These are phyloP conservation scores for Protonibea diacanthus DNA, from an alignment of 2,797 vertebrate species.

Conservation along the genomic window DNA sequence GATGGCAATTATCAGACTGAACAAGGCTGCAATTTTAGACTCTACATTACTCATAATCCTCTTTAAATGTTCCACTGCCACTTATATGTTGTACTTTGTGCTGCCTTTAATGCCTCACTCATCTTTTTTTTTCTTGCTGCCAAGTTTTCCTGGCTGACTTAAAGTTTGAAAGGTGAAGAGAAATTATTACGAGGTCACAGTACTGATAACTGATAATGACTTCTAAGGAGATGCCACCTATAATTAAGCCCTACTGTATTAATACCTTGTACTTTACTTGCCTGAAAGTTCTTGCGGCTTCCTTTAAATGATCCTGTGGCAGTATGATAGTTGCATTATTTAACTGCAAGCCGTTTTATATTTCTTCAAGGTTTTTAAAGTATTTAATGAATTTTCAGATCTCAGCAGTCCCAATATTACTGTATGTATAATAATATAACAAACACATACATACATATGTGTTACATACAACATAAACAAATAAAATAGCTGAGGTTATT, in stretches of 20 bases:
- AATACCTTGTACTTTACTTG: neutral
- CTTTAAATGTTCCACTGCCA: slow-evolving; percentile 58
- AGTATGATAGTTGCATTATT: neutral
- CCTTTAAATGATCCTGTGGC: neutral
- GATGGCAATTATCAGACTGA: slow-evolving; percentile 68
- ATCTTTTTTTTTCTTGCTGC: slow-evolving; percentile 31
- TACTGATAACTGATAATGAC: slow-evolving; percentile 39
- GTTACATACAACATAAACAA: no score
- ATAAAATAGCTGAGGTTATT: neutral
- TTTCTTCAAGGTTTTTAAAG: neutral
- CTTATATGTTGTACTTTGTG: slow-evolving; percentile 50
- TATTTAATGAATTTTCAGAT: neutral
- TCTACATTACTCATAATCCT: slow-evolving; percentile 65
- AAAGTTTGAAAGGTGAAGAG: slow-evolving; percentile 63
- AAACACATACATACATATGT: no score
- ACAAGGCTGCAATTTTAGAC: slow-evolving; percentile 58
- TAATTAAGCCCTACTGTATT: neutral
- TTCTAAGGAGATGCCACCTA: slow-evolving; percentile 17
- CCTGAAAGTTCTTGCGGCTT: neutral
- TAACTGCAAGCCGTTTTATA: neutral
- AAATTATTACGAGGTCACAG: slow-evolving; percentile 63
- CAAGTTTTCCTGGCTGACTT: slow-evolving; percentile 53
- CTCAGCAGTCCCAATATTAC: neutral
- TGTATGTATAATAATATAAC: no score
- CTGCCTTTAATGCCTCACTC: slow-evolving; percentile 56